Percentiles rank a stretch among this genome's conserved stretches.
phyloP scores from a whole-genome alignment of 1,140 invertebrate genomes.

The Phymorhynchus buccinoides region DNA sequence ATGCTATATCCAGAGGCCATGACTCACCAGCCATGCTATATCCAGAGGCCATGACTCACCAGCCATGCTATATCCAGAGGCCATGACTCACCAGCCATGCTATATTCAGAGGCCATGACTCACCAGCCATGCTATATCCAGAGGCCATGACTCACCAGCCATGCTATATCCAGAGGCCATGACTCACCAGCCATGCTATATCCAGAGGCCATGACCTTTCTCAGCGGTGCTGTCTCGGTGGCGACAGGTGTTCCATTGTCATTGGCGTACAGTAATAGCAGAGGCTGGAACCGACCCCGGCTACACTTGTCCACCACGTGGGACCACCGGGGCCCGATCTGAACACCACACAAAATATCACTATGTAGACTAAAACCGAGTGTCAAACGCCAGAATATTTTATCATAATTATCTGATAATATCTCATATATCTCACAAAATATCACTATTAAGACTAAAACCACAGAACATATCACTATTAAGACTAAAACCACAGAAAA shows the following conservation, averaged over 20 bases:
- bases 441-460: too few relatives aligned
- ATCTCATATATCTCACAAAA: too few relatives aligned
- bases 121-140: conserved; percentile 65
- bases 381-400: too few relatives aligned
- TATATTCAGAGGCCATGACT: too few relatives aligned
- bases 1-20: too few relatives aligned
- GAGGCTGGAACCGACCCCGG: conserved; percentile 90
- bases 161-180: conserved; percentile 69
- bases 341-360: too few relatives aligned
- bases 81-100: too few relatives aligned
- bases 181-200: conserved; percentile 61
- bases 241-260: conserved; percentile 73
- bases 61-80: conserved; percentile 65
- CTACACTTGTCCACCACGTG: conserved; percentile 92
- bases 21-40: conserved; percentile 61
- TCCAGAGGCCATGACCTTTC: conserved; percentile 68
- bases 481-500: too few relatives aligned
- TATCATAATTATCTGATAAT: too few relatives aligned
- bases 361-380: too few relatives aligned
- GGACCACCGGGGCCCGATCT: conserved; percentile 90
- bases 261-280: conserved; percentile 91
- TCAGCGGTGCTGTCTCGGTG: conserved; percentile 67
- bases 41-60: conserved; percentile 69
- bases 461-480: too few relatives aligned
- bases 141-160: conserved; percentile 67